A percentile compares a stretch with the other conserved stretches of the same genome.
Conservation (phyloP, 2,797 vertebrate species). For the Hydrolagus colliei region DNA sequence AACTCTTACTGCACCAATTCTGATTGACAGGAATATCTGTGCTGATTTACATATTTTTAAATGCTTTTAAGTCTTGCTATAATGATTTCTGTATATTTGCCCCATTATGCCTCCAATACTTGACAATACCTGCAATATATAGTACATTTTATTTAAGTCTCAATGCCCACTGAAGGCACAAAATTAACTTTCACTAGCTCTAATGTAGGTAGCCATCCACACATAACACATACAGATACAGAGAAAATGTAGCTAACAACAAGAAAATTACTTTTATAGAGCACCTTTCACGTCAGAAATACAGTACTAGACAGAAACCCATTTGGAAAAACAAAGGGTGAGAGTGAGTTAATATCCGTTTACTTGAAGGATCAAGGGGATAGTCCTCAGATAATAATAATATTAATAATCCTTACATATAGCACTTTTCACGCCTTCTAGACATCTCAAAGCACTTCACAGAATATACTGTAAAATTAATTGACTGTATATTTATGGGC, state of each 20-base stretch:
- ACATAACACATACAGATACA: not conserved
- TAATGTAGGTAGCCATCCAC: not conserved
- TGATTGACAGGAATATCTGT: not conserved
- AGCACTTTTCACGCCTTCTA: too few relatives aligned
- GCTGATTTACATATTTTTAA: not conserved
- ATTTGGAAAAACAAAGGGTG: conserved; percentile 50
- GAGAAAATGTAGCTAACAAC: not conserved
- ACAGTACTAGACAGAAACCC: conserved; percentile 41
- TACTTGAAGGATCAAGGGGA: conserved; percentile 58
- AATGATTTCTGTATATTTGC: not conserved
- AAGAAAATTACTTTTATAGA: not conserved
- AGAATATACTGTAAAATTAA: too few relatives aligned
- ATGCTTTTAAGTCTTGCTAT: not conserved
- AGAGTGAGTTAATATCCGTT: conserved; percentile 53
- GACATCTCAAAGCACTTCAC: too few relatives aligned
- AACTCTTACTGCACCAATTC: not conserved
- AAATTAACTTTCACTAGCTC: not conserved
- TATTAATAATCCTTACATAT: conserved; percentile 32
- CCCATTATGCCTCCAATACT: not conserved
- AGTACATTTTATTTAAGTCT: not conserved
- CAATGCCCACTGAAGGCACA: not conserved
- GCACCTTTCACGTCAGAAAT: not conserved
- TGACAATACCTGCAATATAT: not conserved
- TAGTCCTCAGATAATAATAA: conserved; percentile 44
- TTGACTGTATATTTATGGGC: too few relatives aligned